phyloP scores from a whole-genome alignment of 2,888 invertebrate species.

The Drosophila neotestacea region DNA sequence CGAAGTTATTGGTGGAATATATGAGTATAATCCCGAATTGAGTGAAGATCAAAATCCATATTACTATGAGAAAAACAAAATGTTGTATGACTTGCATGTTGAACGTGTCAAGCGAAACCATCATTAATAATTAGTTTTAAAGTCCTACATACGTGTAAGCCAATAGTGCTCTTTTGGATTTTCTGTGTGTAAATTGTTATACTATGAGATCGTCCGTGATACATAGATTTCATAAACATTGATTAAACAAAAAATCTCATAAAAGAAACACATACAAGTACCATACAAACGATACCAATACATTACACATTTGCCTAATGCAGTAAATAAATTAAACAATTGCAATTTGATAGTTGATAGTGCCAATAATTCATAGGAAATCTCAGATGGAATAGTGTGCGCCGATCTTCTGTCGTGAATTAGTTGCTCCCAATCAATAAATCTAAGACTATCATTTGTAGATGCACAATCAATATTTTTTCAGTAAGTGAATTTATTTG shows the following conservation, averaged over 20 bases:
- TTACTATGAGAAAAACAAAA: constrained; percentile 94
- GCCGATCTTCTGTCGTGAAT: constrained; percentile 33
- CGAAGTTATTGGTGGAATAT: constrained; percentile 29
- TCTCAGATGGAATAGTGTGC: constrained; percentile 52
- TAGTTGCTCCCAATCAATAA: constrained; percentile 22
- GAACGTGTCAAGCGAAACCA: constrained; percentile 89
- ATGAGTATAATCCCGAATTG: constrained; percentile 90
- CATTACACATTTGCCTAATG: constrained; percentile 38
- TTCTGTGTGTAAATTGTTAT: constrained; percentile 19
- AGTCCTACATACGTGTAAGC: constrained; percentile 4
- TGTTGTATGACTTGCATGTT: constrained; percentile 93
- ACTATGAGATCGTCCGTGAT: constrained; percentile 32
- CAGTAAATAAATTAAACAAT: constrained; percentile 25
- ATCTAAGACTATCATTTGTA: constrained; percentile 17
- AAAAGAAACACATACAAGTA: constrained; percentile 9
- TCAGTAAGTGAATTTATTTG: constrained; percentile 27
- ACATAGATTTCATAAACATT: constrained; percentile 19
- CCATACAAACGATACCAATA: constrained; percentile 20
- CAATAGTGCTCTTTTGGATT: constrained; percentile 3
- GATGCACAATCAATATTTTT: constrained; percentile 24
- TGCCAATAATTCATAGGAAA: constrained; percentile 57
- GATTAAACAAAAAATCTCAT: constrained; percentile 14
- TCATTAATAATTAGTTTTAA: constrained; percentile 36
- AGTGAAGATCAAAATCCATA: constrained; percentile 92
- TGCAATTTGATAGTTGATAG: constrained; percentile 40